Conservation (phyloP, 2,113 vertebrate genomes). For the Hucho hucho region DNA sequence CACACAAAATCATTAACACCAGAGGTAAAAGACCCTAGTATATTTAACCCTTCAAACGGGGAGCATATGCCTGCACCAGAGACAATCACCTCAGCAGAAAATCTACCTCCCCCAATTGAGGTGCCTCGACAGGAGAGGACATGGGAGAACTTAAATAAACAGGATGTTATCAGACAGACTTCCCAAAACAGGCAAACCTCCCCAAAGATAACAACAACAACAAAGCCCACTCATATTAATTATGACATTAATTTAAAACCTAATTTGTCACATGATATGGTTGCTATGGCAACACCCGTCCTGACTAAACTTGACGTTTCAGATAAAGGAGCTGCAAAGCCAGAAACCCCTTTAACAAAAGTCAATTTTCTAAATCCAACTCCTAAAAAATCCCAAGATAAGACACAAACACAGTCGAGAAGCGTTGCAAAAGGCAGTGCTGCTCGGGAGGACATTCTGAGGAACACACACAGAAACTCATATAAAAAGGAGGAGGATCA, state of each 20-base stretch:
- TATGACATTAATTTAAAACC: slow-evolving; percentile 12
- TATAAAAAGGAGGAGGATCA: slow-evolving; percentile 19
- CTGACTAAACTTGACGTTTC: slow-evolving; percentile 2
- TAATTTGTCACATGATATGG: slow-evolving; percentile 7
- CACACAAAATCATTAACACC: slow-evolving; percentile 11
- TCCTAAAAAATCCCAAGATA: slow-evolving; percentile 19
- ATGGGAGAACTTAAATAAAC: slow-evolving; percentile 13
- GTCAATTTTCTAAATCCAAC: not conserved
- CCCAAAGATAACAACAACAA: not conserved
- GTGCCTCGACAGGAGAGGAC: not conserved
- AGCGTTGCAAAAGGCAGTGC: slow-evolving; percentile 26
- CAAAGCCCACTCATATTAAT: slow-evolving; percentile 1
- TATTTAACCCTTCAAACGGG: not conserved
- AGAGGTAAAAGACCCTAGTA: slow-evolving; percentile 3
- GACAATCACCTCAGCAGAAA: slow-evolving; percentile 12
- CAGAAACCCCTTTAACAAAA: not conserved
- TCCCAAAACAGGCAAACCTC: slow-evolving; percentile 8
- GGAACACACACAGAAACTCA: slow-evolving; percentile 21
- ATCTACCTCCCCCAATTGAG: not conserved
- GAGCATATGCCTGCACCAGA: slow-evolving; percentile 29
- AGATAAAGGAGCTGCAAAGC: not conserved
- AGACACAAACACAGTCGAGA: slow-evolving; percentile 22
- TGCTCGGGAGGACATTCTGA: slow-evolving; percentile 1
- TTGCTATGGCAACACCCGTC: slow-evolving; percentile 18
- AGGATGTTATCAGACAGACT: slow-evolving; percentile 9